A percentile compares a stretch with the other conserved stretches of the same genome.
phyloP scores from a whole-genome alignment of 2,113 vertebrate genomes.

The Pao palembangensis region DNA sequence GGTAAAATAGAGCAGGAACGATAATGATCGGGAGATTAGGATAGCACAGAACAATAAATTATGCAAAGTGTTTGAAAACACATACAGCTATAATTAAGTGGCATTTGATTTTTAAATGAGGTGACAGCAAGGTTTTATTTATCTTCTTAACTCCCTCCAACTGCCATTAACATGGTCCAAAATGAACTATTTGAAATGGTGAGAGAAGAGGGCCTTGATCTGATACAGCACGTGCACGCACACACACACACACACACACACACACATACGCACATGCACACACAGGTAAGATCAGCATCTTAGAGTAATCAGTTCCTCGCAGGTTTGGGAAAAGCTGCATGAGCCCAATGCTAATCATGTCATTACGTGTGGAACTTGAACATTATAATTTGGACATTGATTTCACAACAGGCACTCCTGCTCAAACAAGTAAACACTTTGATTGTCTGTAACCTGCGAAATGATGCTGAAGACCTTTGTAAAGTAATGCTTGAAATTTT shows the following conservation, averaged over 20 bases:
- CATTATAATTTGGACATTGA: conserved; percentile 20
- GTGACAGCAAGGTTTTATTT: conserved; percentile 72
- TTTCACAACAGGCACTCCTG: conserved; percentile 9
- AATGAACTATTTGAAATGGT: conserved; percentile 73
- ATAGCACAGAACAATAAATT: conserved; percentile 77
- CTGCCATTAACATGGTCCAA: conserved; percentile 68
- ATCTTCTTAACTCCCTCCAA: conserved; percentile 71
- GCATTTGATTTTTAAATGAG: conserved; percentile 80
- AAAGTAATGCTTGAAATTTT: background rate
- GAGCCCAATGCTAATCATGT: conserved; percentile 60
- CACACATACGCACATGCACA: conserved; percentile 6
- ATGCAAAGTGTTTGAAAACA: conserved; percentile 81
- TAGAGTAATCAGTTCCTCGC: conserved; percentile 64
- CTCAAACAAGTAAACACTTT: background rate
- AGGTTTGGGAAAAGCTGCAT: conserved; percentile 54
- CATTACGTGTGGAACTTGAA: conserved; percentile 46
- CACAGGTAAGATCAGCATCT: conserved; percentile 63
- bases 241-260: conserved; percentile 10
- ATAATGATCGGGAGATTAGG: conserved; percentile 79
- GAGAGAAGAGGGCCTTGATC: conserved; percentile 57
- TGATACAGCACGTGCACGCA: conserved; percentile 20
- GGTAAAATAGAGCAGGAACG: conserved; percentile 59
- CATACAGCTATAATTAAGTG: conserved; percentile 78
- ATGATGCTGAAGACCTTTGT: background rate
- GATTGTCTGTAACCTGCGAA: background rate